Conservation (phyloP, 2,797 vertebrate species). For the Parotocinclus haroldoi region DNA sequence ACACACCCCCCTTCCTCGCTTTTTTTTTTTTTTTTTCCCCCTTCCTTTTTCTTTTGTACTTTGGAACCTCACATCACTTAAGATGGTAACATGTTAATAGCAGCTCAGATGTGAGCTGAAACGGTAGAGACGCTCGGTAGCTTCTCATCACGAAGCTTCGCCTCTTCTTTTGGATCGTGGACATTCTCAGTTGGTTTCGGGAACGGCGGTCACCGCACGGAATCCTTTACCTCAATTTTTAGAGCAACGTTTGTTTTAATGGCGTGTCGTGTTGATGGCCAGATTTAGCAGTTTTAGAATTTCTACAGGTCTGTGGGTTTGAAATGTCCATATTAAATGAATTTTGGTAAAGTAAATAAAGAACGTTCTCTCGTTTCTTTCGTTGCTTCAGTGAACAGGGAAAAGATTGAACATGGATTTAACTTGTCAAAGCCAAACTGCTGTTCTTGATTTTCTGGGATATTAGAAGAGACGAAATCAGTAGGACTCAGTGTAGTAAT, state of each 20-base stretch:
- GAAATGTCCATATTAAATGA: conserved; percentile 65
- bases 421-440: too few species aligned
- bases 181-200: conserved; percentile 28
- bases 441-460: too few species aligned
- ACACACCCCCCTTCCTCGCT: too few species aligned
- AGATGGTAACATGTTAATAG: conserved; percentile 33
- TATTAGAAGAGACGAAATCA: too few species aligned
- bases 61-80: conserved; percentile 16
- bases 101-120: conserved; percentile 39
- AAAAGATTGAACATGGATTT: too few species aligned
- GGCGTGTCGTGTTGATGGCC: conserved; percentile 37
- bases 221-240: conserved; percentile 54
- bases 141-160: conserved; percentile 27
- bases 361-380: conserved; percentile 1
- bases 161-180: conserved; percentile 62
- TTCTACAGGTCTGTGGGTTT: conserved; percentile 53
- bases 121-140: conserved; percentile 16
- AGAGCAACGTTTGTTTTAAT: conserved; percentile 49
- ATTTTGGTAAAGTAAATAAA: conserved; percentile 67
- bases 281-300: conserved; percentile 48
- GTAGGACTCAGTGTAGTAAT: too few species aligned
- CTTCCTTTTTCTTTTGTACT: conserved; percentile 12
- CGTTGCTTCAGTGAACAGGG: too few species aligned
- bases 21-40: background rate
- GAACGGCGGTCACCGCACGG: conserved; percentile 34